Percentiles rank a stretch among this genome's conserved stretches.
Evolutionary conservation across 2,888 invertebrate genomes (phyloP).

Genomic region (Anorthoa munda): DNA sequence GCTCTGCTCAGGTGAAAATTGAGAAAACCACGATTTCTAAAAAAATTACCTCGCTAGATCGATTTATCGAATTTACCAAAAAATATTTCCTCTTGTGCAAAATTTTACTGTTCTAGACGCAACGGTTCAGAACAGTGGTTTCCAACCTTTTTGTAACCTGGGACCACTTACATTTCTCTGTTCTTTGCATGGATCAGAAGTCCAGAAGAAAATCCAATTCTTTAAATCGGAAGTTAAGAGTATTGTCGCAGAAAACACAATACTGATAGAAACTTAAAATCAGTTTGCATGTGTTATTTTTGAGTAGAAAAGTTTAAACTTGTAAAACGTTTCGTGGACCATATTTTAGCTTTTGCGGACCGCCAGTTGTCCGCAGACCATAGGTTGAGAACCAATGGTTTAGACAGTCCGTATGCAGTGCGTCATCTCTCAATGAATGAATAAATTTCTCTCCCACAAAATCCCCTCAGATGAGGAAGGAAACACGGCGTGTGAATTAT

Average conservation of each 20-base stretch:
- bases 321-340: background rate
- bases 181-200: background rate
- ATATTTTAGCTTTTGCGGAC: background rate
- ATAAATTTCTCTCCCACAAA: background rate
- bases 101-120: too few relatives aligned
- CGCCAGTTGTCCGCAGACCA: background rate
- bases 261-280: background rate
- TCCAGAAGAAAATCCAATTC: background rate
- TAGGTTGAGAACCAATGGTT: background rate
- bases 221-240: background rate
- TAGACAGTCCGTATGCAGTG: background rate
- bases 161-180: background rate
- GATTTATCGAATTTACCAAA: too few relatives aligned
- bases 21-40: too few relatives aligned
- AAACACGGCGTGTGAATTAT: constrained; percentile 9
- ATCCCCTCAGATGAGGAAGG: constrained; percentile 24
- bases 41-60: too few relatives aligned
- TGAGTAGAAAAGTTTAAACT: background rate
- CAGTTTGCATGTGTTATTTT: background rate
- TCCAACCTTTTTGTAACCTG: background rate
- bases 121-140: too few relatives aligned
- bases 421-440: background rate
- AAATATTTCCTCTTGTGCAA: too few relatives aligned
- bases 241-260: too few relatives aligned
- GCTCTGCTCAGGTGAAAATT: too few relatives aligned